These are phyloP conservation scores for Patella ulyssiponensis DNA, from an alignment of 2,888 invertebrate genomes.

Conservation along the genomic window DNA sequence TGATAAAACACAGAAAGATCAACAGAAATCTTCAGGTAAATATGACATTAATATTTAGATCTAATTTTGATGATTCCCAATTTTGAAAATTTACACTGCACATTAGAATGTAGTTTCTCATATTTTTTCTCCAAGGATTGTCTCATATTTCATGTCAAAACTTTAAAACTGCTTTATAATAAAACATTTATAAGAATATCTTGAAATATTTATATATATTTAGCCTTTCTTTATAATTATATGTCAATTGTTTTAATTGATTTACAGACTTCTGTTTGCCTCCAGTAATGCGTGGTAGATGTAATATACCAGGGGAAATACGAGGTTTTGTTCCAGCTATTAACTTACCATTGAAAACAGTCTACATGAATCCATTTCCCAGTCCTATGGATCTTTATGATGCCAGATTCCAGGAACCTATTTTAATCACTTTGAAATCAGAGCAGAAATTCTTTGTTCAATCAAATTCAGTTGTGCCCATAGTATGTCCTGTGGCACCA, in stretches of 20 bases:
- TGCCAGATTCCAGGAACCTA: conserved; percentile 58
- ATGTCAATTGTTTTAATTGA: neutral
- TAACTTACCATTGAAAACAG: conserved; percentile 68
- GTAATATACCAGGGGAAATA: conserved; percentile 57
- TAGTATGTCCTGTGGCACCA: conserved; percentile 28
- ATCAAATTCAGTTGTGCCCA: conserved; percentile 58
- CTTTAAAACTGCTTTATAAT: neutral
- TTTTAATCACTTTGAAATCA: conserved; percentile 67
- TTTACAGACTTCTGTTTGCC: conserved; percentile 59
- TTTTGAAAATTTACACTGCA: no score
- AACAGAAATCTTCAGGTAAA: no score
- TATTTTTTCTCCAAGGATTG: no score
- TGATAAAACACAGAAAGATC: conserved; percentile 62
- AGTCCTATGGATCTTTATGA: conserved; percentile 59
- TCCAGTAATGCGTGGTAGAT: conserved; percentile 55
- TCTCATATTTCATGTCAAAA: no score
- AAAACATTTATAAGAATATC: neutral
- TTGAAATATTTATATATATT: neutral
- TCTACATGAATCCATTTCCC: conserved; percentile 70
- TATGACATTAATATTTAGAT: no score
- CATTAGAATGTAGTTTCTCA: no score
- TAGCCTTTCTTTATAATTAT: no score
- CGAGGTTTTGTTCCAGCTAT: conserved; percentile 66
- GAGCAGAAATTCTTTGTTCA: conserved; percentile 70
- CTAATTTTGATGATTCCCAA: no score